These are phyloP conservation scores for Arctocebus calabarensis DNA, from an alignment of 2,797 vertebrate genomes.

Conservation along the genomic window DNA sequence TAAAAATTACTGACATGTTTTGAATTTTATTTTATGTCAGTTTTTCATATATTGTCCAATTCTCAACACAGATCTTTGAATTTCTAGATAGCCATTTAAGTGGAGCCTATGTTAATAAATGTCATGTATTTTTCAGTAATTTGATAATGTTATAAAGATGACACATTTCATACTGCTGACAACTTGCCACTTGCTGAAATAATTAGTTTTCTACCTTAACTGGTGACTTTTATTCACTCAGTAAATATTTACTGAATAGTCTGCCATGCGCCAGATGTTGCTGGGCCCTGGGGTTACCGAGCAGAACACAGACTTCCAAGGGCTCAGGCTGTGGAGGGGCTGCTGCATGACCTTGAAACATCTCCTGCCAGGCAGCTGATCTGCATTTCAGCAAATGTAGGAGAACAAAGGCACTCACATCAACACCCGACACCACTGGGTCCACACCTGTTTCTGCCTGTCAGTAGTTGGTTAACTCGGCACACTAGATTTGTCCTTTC, in stretches of 20 bases:
- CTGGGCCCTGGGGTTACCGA: neutral
- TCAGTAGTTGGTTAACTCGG: neutral
- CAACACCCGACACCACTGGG: neutral
- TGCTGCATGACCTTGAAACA: neutral
- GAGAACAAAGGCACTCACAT: fast-evolving
- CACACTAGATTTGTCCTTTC: neutral
- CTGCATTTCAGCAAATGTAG: neutral
- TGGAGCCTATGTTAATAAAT: neutral
- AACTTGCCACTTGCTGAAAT: conserved; percentile 22
- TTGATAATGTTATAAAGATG: conserved; percentile 36
- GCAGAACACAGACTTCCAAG: neutral
- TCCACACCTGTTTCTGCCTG: neutral
- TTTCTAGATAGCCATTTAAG: neutral
- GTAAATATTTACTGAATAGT: neutral
- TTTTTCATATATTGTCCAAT: conserved; percentile 38
- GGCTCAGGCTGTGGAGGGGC: neutral
- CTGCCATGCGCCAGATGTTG: neutral
- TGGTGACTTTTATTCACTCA: neutral
- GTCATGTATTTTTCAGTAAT: conserved; percentile 31
- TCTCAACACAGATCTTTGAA: conserved; percentile 35
- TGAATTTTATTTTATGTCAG: conserved; percentile 27
- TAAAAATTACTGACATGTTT: conserved; percentile 11
- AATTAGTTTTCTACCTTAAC: conserved; percentile 9
- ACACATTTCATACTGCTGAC: conserved; percentile 59
- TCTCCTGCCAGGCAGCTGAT: neutral